Base-by-base conservation (phyloP, 2,797 vertebrate species). In the Semotilus atromaculatus region DNA sequence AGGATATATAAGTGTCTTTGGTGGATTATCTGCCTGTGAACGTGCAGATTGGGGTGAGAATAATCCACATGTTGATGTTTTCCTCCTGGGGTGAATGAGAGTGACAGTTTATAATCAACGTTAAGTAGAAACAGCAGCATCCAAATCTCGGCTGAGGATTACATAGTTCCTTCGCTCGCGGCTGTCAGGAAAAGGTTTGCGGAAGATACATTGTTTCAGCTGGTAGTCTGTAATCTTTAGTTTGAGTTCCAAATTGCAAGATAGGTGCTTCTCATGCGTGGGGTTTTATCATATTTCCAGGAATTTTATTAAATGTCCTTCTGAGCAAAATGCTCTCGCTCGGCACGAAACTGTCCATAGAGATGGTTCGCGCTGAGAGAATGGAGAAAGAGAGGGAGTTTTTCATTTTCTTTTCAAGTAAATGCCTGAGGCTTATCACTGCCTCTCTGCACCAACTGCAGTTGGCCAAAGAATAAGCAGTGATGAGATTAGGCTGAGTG, bases 401-500 rank as follows among this genome's bases (percentile, higher is more conserved):
- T 86, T 85, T 84, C 67, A 83, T 89, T 84, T 78, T 74, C 81
- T 87, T 83, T 75, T 83, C 48, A 87, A 88, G 66, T 72, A 67
- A 82, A 85, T 66, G 70, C 86, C 82, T 7, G 74, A 81, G 82
- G 87, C 84, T 86, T 87, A 83, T 90, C 80, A 23, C 60, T 62
- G 76, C 74, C 78, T 81, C 74, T 85, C 71, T 85, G 76, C 72
- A 81, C 71, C 53, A 55, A 84, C 66, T 80, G 51, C 80, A 80
- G 77, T 60, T 66, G 79, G 82, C 82, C 66, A 86, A 45, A 43
- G 73, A 81, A 45, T 89, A 72, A 85, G 66, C 75, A 51, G 26
- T 76, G 88, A 86, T 88, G 76, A 87, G 83, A 89, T 86, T 81
- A 72, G 77, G 48, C 67, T 75, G 68, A 80, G 62, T 58, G 67